Evolutionary conservation across 2,797 vertebrate species (phyloP).

Genomic region (Ceryle rudis): DNA sequence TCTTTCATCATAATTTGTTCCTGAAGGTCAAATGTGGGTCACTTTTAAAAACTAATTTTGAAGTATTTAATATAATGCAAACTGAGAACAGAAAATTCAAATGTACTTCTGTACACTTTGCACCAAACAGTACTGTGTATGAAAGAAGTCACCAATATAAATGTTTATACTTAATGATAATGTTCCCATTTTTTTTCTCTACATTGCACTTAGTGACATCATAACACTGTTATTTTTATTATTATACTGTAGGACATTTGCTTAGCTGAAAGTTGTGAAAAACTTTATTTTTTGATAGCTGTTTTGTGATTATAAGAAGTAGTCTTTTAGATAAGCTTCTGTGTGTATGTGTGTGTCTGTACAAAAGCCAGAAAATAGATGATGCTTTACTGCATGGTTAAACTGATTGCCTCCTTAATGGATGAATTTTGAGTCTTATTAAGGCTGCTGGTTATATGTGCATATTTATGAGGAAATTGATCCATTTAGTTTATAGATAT

Average conservation of each 20-base stretch:
- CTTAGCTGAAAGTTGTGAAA: not conserved
- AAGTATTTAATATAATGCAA: conserved; percentile 20
- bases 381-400: not conserved
- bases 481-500: not conserved
- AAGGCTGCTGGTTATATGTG: not conserved
- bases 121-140: not conserved
- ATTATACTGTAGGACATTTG: not conserved
- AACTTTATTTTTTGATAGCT: not conserved
- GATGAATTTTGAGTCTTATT: not conserved
- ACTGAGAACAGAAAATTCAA: not conserved
- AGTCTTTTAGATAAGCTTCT: not conserved
- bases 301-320: not conserved
- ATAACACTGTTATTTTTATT: not conserved
- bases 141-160: not conserved
- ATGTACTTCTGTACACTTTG: not conserved
- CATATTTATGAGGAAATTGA: not conserved
- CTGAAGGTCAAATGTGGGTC: conserved; percentile 30
- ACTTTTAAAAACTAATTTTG: not conserved
- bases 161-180: not conserved
- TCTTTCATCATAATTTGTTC: conserved; percentile 22
- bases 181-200: not conserved
- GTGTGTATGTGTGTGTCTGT: too few relatives aligned
- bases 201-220: not conserved
- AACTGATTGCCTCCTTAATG: not conserved
- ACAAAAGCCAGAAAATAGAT: not conserved